Conservation (phyloP, 1,140 invertebrate genomes). For the Stratiolaelaps scimitus region DNA sequence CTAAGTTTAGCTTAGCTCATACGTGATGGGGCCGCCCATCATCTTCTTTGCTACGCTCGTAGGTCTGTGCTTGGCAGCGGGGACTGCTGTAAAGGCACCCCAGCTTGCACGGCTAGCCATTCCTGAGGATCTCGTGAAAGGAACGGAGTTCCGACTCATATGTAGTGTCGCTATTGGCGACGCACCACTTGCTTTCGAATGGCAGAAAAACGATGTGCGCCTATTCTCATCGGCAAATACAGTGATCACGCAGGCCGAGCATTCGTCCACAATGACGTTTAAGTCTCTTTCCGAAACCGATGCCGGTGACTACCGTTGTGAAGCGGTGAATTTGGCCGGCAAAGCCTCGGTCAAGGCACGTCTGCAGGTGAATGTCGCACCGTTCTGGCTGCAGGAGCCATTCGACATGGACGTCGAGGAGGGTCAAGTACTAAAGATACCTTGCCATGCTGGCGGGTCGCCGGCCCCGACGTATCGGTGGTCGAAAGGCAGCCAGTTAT, state of each 20-base stretch:
- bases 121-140: conserved; percentile 23
- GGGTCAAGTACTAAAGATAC: conserved; percentile 11
- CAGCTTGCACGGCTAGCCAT: conserved; percentile 7
- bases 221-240: conserved; percentile 5
- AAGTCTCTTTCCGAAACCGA: conserved; percentile 7
- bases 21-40: too few relatives aligned
- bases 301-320: conserved; percentile 14
- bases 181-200: conserved; percentile 15
- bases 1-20: too few relatives aligned
- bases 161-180: conserved; percentile 21
- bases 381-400: conserved; percentile 18
- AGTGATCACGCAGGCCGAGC: conserved; percentile 13
- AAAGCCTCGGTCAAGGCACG: conserved; percentile 8
- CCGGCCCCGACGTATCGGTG: conserved; percentile 18
- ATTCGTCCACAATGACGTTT: conserved; percentile 15
- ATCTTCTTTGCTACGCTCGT: too few relatives aligned
- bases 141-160: conserved; percentile 3
- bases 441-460: conserved; percentile 11
- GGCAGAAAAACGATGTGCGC: conserved; percentile 26
- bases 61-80: too few relatives aligned
- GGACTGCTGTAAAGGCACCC: neutral
- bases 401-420: conserved; percentile 23
- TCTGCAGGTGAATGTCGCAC: conserved; percentile 16
- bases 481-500: conserved; percentile 9
- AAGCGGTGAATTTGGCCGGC: conserved; percentile 15